Base-by-base conservation (phyloP, 2,797 vertebrate species). In the Tokudaia muenninki region DNA sequence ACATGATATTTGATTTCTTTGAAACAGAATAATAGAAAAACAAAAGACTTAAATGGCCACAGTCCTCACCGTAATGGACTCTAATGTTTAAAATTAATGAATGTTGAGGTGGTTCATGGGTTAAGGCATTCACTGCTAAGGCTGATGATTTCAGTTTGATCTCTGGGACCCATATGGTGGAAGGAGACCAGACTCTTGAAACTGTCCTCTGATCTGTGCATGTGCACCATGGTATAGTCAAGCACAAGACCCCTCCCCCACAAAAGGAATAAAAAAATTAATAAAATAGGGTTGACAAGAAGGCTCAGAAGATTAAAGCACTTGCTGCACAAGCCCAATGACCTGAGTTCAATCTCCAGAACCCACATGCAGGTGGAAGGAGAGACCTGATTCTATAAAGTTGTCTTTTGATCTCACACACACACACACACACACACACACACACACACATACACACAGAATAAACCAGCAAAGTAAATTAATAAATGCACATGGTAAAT, bases 11-110 rank as follows among this genome's bases (percentile, higher is more conserved):
- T 94, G 16, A 74, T 91, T 96, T 94, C 34, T 92, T 96, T 95
- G 72, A 86, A 96, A 92, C 7, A 94, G 65, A 96, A 24, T 82
- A 94, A 93, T 37, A 91, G 82, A 80, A 84, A 93, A 97, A 83
- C 6, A 37, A 89, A 74, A 95, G 41, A 87, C 17, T n/a, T 72
- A 77, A 37, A 74, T 82, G 31, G 22, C 24, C 10, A 50, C 41
- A 92, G 61, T 75, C n/a, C 34, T 91, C 14, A 50, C 47, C n/a
- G 70, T 79, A 13, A 67, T 87, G 16, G 92, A 67, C 34, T 82
- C 57, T 61, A 88, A 89, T 65, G 55, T 67, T 91, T 78, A 79
- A 92, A 94, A 37, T 52, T 90, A 88, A 80, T 79, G 41, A 88
- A 55, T 75, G 37, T 41, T 31, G 31, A 87, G 22, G 52, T 37